A percentile compares a stretch with the other conserved stretches of the same genome.
Evolutionary conservation across 2,888 invertebrate genomes (phyloP).

Genomic region (Alloscopus bannaensis): DNA sequence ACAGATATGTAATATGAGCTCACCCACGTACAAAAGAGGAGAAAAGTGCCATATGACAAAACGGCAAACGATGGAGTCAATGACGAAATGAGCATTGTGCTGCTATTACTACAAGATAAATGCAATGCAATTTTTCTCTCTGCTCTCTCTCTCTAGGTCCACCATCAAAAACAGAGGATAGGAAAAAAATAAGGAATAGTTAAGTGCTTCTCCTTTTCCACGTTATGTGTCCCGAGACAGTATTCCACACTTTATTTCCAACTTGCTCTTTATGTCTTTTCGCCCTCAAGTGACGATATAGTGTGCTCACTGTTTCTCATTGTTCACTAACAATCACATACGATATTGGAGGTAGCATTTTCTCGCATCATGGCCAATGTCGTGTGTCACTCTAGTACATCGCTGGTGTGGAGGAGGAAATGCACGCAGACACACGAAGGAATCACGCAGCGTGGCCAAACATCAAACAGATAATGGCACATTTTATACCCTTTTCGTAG

Average conservation of each 20-base stretch:
- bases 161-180: slow-evolving; percentile 64
- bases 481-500: slow-evolving; percentile 1
- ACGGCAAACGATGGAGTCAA: slow-evolving; percentile 50
- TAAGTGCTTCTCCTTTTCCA: slow-evolving; percentile 58
- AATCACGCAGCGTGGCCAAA: slow-evolving; percentile 3
- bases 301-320: slow-evolving; percentile 30
- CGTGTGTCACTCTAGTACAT: too few relatives aligned
- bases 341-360: too few relatives aligned
- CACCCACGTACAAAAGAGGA: neutral
- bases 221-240: slow-evolving; percentile 72
- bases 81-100: slow-evolving; percentile 58
- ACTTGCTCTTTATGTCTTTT: slow-evolving; percentile 54
- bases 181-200: slow-evolving; percentile 57
- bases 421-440: neutral
- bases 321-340: too few relatives aligned
- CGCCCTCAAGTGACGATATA: slow-evolving; percentile 49
- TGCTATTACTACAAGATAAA: slow-evolving; percentile 53
- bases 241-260: slow-evolving; percentile 66
- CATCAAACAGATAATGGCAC: neutral
- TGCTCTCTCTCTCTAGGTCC: slow-evolving; percentile 66
- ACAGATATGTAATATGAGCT: neutral
- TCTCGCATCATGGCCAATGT: too few relatives aligned
- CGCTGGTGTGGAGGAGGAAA: neutral
- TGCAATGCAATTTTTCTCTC: slow-evolving; percentile 67
- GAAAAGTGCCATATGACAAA: slow-evolving; percentile 27